phyloP scores from a whole-genome alignment of 2,888 invertebrate genomes.

The Heliconius sara region DNA sequence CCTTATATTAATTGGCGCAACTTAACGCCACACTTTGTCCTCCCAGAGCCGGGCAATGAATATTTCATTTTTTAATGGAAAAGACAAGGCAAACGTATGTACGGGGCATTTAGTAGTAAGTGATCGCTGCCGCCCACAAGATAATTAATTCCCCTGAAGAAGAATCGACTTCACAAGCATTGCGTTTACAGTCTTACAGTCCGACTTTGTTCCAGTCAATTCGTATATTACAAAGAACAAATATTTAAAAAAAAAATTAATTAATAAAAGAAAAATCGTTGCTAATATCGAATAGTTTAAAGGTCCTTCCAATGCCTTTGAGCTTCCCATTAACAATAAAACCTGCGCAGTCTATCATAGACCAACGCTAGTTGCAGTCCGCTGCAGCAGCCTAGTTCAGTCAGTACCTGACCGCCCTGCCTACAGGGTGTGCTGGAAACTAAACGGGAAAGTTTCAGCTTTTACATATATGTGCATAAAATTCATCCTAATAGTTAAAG shows the following conservation, averaged over 20 bases:
- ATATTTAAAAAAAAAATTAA: neutral
- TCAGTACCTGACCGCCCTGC: constrained; percentile 6
- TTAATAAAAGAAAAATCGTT: constrained; percentile 4
- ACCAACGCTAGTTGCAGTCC: neutral
- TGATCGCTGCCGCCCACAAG: no score
- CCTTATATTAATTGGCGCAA: no score
- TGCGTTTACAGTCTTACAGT: no score
- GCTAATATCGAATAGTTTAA: neutral
- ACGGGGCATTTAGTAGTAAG: no score
- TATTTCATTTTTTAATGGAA: no score
- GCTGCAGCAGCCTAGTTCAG: constrained; percentile 6
- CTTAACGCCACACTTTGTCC: no score
- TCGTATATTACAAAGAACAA: neutral
- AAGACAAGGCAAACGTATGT: no score
- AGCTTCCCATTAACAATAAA: constrained; percentile 5
- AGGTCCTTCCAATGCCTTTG: neutral
- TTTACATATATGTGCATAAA: neutral
- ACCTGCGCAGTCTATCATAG: constrained; percentile 17
- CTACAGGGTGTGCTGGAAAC: neutral
- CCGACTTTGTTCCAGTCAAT: no score
- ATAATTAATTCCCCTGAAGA: no score
- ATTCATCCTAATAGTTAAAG: neutral
- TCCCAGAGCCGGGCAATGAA: no score
- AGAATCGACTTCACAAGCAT: no score
- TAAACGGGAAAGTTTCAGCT: neutral